A percentile compares a stretch with the other conserved stretches of the same genome.
Evolutionary conservation across 2,888 invertebrate genomes (phyloP).

Genomic region (Cyaniris semiargus): DNA sequence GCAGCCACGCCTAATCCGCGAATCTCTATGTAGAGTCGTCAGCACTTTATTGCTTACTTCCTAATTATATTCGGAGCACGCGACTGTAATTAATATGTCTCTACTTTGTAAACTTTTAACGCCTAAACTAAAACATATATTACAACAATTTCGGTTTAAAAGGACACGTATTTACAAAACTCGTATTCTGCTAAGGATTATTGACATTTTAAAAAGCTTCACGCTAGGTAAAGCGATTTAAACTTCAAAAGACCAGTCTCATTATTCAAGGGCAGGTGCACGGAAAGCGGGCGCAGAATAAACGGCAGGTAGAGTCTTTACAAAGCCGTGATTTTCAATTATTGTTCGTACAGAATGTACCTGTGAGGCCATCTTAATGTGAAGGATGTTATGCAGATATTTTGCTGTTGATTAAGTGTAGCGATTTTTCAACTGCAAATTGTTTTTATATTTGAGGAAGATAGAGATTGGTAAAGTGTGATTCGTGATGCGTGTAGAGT

Average conservation of each 20-base stretch:
- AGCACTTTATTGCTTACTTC: not conserved
- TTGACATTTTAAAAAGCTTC: slow-evolving; percentile 7
- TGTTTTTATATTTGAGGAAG: not conserved
- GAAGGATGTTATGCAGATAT: not conserved
- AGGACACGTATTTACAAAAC: not conserved
- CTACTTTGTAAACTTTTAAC: not conserved
- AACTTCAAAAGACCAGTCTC: slow-evolving; percentile 40
- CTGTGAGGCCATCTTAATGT: not conserved
- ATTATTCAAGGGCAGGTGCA: slow-evolving; percentile 59
- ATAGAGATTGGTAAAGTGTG: not conserved
- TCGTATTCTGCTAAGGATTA: not conserved
- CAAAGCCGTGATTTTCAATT: not conserved
- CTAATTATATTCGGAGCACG: not conserved
- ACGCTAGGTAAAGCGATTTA: slow-evolving; percentile 34
- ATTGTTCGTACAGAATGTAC: slow-evolving; percentile 1
- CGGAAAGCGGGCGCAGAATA: slow-evolving; percentile 48
- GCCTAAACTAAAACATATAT: not conserved
- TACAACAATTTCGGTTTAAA: not conserved
- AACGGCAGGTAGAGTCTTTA: slow-evolving; percentile 18
- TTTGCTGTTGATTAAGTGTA: not conserved
- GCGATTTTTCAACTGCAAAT: not conserved
- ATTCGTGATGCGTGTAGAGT: not conserved
- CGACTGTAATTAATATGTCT: not conserved
- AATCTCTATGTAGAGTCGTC: not conserved
- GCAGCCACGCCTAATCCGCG: slow-evolving; percentile 18